Conservation (phyloP, 2,113 vertebrate genomes). For the Cochlearius cochlearius region DNA sequence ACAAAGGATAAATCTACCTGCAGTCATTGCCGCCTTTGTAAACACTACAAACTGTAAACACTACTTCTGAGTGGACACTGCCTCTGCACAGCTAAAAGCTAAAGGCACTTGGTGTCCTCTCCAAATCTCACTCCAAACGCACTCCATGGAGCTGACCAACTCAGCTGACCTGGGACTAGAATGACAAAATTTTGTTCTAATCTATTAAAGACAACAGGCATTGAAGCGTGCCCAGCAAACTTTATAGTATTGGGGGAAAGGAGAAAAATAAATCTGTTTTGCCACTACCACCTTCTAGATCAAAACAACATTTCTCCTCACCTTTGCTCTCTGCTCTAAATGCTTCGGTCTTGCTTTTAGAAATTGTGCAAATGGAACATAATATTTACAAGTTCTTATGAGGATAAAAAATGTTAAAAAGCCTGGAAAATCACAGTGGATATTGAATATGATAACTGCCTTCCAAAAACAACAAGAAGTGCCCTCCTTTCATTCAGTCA, state of each 20-base stretch:
- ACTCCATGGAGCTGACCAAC: not conserved
- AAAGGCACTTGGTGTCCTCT: not conserved
- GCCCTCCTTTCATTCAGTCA: not conserved
- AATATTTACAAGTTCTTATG: not conserved
- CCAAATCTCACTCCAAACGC: not conserved
- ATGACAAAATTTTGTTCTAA: not conserved
- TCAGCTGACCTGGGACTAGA: not conserved
- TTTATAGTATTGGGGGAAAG: not conserved
- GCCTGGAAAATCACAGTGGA: not conserved
- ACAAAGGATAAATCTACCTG: not conserved
- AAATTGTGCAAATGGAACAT: not conserved
- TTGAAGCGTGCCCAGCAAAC: not conserved
- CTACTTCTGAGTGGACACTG: not conserved
- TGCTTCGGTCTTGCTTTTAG: not conserved
- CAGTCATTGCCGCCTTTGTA: not conserved
- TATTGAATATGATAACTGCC: not conserved
- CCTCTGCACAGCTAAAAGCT: not conserved
- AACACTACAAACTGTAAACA: too few relatives aligned
- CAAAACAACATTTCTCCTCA: not conserved
- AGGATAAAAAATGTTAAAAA: not conserved
- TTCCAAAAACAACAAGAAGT: not conserved
- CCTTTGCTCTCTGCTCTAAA: not conserved
- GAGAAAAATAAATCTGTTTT: not conserved
- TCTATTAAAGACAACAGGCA: not conserved
- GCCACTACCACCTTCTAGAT: not conserved